Evolutionary conservation across 2,888 invertebrate genomes (phyloP).

Genomic region (Mimas tiliae): DNA sequence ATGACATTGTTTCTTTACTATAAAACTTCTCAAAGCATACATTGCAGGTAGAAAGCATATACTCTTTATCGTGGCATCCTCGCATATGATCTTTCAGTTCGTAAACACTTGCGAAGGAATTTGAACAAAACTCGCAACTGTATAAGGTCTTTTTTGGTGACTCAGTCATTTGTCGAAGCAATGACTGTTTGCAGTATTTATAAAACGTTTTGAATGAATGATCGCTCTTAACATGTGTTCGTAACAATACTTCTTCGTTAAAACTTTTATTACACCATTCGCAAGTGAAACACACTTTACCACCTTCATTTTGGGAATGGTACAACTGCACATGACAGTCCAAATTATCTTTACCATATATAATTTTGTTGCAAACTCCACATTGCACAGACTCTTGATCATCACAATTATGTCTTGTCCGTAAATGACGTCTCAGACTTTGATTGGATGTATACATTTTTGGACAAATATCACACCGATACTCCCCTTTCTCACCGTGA

Average conservation of each 20-base stretch:
- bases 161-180: conserved; percentile 48
- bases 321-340: conserved; percentile 44
- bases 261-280: conserved; percentile 54
- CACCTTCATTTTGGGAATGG: background rate
- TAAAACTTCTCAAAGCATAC: conserved; percentile 71
- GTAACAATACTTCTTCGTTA: conserved; percentile 51
- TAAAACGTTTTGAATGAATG: conserved; percentile 69
- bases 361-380: conserved; percentile 43
- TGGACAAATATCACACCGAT: conserved; percentile 62
- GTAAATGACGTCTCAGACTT: conserved; percentile 59
- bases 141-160: conserved; percentile 39
- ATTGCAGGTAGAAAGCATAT: conserved; percentile 62
- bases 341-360: conserved; percentile 47
- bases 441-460: conserved; percentile 70
- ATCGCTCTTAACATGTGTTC: conserved; percentile 62
- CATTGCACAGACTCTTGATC: conserved; percentile 45
- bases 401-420: conserved; percentile 51
- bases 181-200: conserved; percentile 60
- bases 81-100: conserved; percentile 69
- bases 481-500: conserved; percentile 61
- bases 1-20: conserved; percentile 56
- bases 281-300: conserved; percentile 43
- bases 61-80: conserved; percentile 59
- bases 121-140: conserved; percentile 64
- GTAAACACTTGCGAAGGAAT: conserved; percentile 52